Base-by-base conservation (phyloP, 1,140 invertebrate species). In the Drosophila arizonae region DNA sequence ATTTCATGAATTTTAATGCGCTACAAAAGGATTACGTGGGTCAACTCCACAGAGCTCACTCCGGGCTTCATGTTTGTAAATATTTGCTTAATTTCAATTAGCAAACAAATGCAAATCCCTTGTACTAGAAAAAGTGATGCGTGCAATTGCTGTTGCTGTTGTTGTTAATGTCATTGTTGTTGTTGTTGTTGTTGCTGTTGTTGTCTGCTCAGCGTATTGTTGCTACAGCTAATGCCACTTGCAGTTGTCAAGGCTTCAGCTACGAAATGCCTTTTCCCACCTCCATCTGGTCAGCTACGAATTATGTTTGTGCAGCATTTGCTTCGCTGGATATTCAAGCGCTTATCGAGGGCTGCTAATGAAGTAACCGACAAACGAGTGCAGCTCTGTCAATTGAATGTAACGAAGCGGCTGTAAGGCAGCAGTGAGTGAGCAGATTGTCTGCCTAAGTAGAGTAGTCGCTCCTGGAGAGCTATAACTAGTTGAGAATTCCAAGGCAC, bases 1-100 rank as follows among this genome's bases (percentile, higher is more conserved):
- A 62, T 48, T 73, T 64, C 33, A 69, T 41, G 43, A 33, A 36
- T 77, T 81, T 85, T 89, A 77, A 85, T 86, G 81, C 73, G 81
- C 82, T 91, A 91, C 90, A 91, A 91, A 87, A 77, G 87, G 90
- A 91, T 91, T 91, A 91, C 87, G 78, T 81, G 90, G 90, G 90
- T 91, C 84, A 78, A 63, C 75, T 77, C 36, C 43, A 39, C 52
- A 15, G 26, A 4, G 13, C 41, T 45, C 45, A 28, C 9, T 13
- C 3, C 17, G 6, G 8, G 51, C 36, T 9, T 21, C 30, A 8
- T 71, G 76, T 60, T 79, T 77, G 66, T 63, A 65, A 66, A 61
- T 81, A 79, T 87, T 87, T 88, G 84, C 85, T 88, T 88, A 88
- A 88, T 88, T 88, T 88, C 84, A 88, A 88, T 88, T 88, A 88